Conservation (phyloP, 2,113 vertebrate species). For the Gallinago jamesoni region DNA sequence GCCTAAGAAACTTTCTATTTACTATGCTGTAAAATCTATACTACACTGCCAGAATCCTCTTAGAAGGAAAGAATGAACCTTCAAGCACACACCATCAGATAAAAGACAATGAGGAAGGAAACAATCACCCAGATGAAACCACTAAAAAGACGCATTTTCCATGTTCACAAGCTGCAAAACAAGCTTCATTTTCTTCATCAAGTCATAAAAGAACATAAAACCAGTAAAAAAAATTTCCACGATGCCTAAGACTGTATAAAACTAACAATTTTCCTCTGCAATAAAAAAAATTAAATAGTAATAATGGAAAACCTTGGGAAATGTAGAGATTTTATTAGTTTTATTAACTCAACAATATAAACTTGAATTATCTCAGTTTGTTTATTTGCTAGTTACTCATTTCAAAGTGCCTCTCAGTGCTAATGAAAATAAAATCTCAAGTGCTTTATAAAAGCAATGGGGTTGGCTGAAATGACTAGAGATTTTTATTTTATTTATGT, state of each 20-base stretch:
- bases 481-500: constrained; percentile 67
- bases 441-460: constrained; percentile 75
- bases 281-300: constrained; percentile 61
- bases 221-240: constrained; percentile 34
- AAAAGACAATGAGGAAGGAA: constrained; percentile 34
- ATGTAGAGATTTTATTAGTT: constrained; percentile 68
- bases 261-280: constrained; percentile 52
- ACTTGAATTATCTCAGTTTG: constrained; percentile 73
- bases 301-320: constrained; percentile 66
- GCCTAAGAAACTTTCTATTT: constrained; percentile 49
- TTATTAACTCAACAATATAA: constrained; percentile 76
- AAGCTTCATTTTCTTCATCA: constrained; percentile 40
- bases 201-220: constrained; percentile 53
- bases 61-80: constrained; percentile 53
- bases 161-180: constrained; percentile 57
- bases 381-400: constrained; percentile 76
- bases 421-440: constrained; percentile 79
- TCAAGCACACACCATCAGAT: neutral
- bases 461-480: constrained; percentile 52
- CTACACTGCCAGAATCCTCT: constrained; percentile 28
- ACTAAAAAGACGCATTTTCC: neutral
- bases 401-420: constrained; percentile 67
- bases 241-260: constrained; percentile 22
- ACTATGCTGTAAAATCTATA: constrained; percentile 47
- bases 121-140: constrained; percentile 12